These are phyloP conservation scores for Melanotaenia maccullochi DNA, from an alignment of 2,797 vertebrate species.

Conservation along the genomic window DNA sequence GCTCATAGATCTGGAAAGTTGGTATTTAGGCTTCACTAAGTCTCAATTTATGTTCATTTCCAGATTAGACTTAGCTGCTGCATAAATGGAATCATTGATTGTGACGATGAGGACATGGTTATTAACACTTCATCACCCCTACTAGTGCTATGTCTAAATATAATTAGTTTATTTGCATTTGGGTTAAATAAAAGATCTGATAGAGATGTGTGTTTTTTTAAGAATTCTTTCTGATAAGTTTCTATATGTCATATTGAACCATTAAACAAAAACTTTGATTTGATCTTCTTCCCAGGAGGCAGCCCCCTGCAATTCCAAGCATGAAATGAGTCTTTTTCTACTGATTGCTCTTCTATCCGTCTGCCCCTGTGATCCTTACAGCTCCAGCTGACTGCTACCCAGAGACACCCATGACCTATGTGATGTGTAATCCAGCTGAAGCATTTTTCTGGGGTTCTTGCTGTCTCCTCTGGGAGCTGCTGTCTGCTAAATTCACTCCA, in stretches of 20 bases:
- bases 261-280: conserved; percentile 17
- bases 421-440: conserved; percentile 71
- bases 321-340: conserved; percentile 51
- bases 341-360: conserved; percentile 56
- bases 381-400: conserved; percentile 46
- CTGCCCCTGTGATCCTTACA: conserved; percentile 34
- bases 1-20: neutral
- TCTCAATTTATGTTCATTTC: neutral
- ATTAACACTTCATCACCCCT: neutral
- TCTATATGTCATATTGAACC: neutral
- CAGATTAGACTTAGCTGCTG: neutral
- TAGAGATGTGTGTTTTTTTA: neutral
- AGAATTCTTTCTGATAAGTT: neutral
- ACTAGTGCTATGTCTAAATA: neutral
- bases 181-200: neutral
- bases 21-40: neutral
- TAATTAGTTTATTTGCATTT: neutral
- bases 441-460: conserved; percentile 36
- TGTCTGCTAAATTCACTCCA: conserved; percentile 61
- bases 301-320: conserved; percentile 75
- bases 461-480: conserved; percentile 55
- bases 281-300: conserved; percentile 76
- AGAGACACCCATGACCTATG: conserved; percentile 48
- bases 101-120: neutral
- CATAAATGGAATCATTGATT: conserved; percentile 4